Evolutionary conservation across 2,797 vertebrate genomes (phyloP).

Genomic region (Oreonectes daqikongensis): DNA sequence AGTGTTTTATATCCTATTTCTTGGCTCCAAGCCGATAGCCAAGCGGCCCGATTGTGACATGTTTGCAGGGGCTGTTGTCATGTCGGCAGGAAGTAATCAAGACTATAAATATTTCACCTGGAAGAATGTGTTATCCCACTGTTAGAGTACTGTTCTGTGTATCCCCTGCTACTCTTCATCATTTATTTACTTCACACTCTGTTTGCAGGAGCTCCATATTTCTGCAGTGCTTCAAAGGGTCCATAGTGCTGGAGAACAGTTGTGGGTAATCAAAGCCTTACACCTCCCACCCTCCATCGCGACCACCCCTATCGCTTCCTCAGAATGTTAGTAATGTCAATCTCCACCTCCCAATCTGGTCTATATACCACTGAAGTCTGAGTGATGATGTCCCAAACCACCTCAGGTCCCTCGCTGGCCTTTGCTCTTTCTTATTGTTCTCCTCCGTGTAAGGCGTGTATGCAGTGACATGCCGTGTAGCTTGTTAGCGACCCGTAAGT

Average conservation of each 20-base stretch:
- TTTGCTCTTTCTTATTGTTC: conserved; percentile 41
- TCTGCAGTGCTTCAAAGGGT: conserved; percentile 33
- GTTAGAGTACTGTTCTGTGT: conserved; percentile 62
- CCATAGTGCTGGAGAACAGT: background rate
- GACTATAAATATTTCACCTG: conserved; percentile 76
- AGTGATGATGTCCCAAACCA: conserved; percentile 39
- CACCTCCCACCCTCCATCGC: background rate
- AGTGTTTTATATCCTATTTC: background rate
- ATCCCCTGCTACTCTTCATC: conserved; percentile 69
- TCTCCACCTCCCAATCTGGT: conserved; percentile 57
- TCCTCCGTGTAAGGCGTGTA: conserved; percentile 35
- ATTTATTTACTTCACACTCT: conserved; percentile 75
- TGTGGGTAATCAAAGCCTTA: conserved; percentile 47
- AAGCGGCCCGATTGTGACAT: conserved; percentile 30
- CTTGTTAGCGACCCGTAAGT: conserved; percentile 58
- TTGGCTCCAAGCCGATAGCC: conserved; percentile 27
- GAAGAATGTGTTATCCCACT: conserved; percentile 60
- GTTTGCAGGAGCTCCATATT: conserved; percentile 45
- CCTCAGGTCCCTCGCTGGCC: conserved; percentile 47
- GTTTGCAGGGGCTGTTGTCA: conserved; percentile 58
- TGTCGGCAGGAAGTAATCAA: conserved; percentile 65
- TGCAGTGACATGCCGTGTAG: conserved; percentile 44
- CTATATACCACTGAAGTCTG: conserved; percentile 32
- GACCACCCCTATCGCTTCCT: conserved; percentile 41
- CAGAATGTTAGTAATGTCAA: conserved; percentile 34